phyloP scores from a whole-genome alignment of 2,888 invertebrate genomes.

The Harpalus rufipes region DNA sequence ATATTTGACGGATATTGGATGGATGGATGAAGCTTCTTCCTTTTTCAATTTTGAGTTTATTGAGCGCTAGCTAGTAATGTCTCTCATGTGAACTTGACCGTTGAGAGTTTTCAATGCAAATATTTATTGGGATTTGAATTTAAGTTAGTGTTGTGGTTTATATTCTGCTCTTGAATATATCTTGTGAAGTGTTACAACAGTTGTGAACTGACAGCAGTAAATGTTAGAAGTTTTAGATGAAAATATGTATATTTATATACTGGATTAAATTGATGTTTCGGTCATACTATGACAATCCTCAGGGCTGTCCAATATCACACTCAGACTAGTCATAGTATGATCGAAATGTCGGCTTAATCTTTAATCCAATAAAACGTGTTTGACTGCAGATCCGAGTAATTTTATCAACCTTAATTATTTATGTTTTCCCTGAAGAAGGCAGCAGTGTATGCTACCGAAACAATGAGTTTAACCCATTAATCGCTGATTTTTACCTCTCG shows the following conservation, averaged over 20 bases:
- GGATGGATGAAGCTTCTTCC: slow-evolving; percentile 28
- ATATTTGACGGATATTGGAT: slow-evolving; percentile 42
- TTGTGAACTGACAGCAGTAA: background rate
- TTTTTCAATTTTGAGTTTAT: slow-evolving; percentile 32
- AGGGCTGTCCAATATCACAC: no score
- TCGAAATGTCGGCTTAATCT: no score
- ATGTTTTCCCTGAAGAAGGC: no score
- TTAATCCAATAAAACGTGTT: no score
- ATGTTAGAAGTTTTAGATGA: slow-evolving; percentile 8
- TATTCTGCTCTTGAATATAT: background rate
- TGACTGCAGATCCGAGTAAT: no score
- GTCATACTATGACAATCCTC: no score
- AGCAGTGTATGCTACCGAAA: no score
- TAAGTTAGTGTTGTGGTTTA: background rate
- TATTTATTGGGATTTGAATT: slow-evolving; percentile 8
- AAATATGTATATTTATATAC: slow-evolving; percentile 24
- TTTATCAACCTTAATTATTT: no score
- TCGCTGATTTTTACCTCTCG: no score
- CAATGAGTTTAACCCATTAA: no score
- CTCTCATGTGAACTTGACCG: slow-evolving; percentile 27
- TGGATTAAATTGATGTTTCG: no score
- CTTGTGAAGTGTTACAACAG: background rate
- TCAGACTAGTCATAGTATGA: no score
- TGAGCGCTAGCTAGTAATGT: slow-evolving; percentile 20
- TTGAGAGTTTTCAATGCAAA: background rate